A percentile compares a stretch with the other conserved stretches of the same genome.
These are phyloP conservation scores for Orchesellides sinensis DNA, from an alignment of 2,888 invertebrate genomes.

Conservation along the genomic window DNA sequence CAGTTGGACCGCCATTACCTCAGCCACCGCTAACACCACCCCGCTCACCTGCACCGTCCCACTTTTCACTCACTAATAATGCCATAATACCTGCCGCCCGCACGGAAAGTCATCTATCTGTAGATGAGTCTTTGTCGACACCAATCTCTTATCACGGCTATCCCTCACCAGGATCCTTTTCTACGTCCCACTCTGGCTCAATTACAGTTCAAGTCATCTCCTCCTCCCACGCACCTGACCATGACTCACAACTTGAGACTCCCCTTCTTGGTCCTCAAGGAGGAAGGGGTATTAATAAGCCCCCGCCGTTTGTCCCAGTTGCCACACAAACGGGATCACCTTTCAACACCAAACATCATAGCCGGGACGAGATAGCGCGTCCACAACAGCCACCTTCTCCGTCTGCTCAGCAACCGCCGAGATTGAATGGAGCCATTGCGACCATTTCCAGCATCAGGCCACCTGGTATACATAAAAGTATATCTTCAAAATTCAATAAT, in stretches of 20 bases:
- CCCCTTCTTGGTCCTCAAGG: constrained; percentile 78
- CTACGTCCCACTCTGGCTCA: constrained; percentile 76
- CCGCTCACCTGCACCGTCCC: constrained; percentile 64
- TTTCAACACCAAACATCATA: constrained; percentile 44
- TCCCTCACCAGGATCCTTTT: constrained; percentile 75
- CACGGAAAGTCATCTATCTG: constrained; percentile 76
- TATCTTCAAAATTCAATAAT: background rate
- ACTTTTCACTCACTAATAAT: constrained; percentile 64
- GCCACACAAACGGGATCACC: constrained; percentile 56
- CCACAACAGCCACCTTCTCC: constrained; percentile 58
- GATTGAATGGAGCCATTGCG: constrained; percentile 68
- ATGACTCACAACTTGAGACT: constrained; percentile 81
- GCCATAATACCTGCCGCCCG: constrained; percentile 75
- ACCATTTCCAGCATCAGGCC: constrained; percentile 73
- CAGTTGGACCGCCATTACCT: constrained; percentile 63
- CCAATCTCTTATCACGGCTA: constrained; percentile 75
- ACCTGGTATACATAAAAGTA: constrained; percentile 60
- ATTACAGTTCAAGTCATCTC: constrained; percentile 82
- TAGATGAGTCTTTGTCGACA: constrained; percentile 78
- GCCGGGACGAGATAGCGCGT: constrained; percentile 35
- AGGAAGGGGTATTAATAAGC: constrained; percentile 57
- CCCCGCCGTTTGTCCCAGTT: constrained; percentile 69
- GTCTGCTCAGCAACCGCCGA: constrained; percentile 52
- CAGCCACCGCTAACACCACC: constrained; percentile 48
- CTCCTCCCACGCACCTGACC: constrained; percentile 80